Conservation (phyloP, 92 coral and sea anemone species). For the Galaxea fascicularis region DNA sequence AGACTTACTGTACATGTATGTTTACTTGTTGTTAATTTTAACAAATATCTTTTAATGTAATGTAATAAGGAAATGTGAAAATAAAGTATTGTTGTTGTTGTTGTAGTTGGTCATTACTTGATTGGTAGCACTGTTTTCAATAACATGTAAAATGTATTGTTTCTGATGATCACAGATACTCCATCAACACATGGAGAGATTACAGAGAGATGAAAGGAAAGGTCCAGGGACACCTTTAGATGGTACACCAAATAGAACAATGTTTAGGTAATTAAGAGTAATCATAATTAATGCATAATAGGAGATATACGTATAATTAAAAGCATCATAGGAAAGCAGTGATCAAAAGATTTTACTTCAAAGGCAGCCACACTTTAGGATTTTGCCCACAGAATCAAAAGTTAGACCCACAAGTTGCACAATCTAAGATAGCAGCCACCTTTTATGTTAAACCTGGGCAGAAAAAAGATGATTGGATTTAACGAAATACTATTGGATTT, state of each 20-base stretch:
- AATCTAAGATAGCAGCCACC: too few species aligned
- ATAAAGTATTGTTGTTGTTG: too few species aligned
- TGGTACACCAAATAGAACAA: slow-evolving; percentile 76
- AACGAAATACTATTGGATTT: too few species aligned
- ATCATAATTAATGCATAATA: too few species aligned
- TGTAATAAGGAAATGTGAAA: too few species aligned
- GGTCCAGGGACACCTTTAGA: slow-evolving; percentile 66
- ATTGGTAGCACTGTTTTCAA: background rate
- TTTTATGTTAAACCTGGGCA: background rate
- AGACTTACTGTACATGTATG: background rate
- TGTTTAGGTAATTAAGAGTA: slow-evolving; percentile 50
- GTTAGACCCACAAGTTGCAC: background rate
- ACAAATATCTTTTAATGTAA: too few species aligned
- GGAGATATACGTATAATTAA: too few species aligned
- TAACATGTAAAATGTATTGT: background rate
- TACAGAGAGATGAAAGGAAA: slow-evolving; percentile 85
- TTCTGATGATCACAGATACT: slow-evolving; percentile 64
- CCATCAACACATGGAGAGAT: slow-evolving; percentile 95
- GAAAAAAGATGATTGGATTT: background rate
- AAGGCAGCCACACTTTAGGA: background rate
- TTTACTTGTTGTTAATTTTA: too few species aligned
- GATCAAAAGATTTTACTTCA: too few species aligned
- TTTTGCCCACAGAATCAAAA: background rate
- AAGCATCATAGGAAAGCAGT: background rate
- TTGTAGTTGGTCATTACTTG: background rate